phyloP scores from a whole-genome alignment of 1,140 invertebrate species.

The Tachypleus tridentatus region DNA sequence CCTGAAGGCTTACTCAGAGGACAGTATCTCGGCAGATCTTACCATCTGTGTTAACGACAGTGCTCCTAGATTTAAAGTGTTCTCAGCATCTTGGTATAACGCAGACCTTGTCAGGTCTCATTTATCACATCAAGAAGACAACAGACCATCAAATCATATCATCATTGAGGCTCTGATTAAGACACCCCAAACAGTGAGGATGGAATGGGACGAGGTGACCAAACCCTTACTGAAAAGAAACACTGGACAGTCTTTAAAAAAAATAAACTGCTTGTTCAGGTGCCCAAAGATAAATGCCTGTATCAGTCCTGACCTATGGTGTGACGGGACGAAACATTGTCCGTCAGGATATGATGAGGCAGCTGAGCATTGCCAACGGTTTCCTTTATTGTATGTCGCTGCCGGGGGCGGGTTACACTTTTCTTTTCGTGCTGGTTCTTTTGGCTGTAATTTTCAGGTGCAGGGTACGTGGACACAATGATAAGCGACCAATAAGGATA shows the following conservation, averaged over 20 bases:
- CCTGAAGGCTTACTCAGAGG: conserved; percentile 21
- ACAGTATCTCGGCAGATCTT: no score
- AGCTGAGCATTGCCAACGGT: conserved; percentile 42
- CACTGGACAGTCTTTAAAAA: conserved; percentile 39
- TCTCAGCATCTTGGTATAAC: no score
- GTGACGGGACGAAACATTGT: conserved; percentile 69
- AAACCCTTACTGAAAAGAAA: conserved; percentile 31
- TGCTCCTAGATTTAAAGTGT: no score
- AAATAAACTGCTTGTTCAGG: conserved; percentile 51
- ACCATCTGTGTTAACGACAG: no score
- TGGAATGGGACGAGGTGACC: conserved; percentile 71
- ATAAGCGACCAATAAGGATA: no score
- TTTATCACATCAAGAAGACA: no score
- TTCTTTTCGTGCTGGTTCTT: conserved; percentile 12
- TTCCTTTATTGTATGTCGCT: conserved; percentile 20
- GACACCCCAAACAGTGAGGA: conserved; percentile 55
- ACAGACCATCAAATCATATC: conserved; percentile 32
- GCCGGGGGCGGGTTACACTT: conserved; percentile 12
- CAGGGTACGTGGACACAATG: background rate
- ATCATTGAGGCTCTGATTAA: conserved; percentile 61
- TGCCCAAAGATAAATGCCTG: conserved; percentile 78
- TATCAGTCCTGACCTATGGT: conserved; percentile 76
- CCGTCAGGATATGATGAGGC: conserved; percentile 78
- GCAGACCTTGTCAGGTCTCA: no score
- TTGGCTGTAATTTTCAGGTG: conserved; percentile 7